Base-by-base conservation (phyloP, 2,797 vertebrate genomes). In the Decapterus maruadsi region DNA sequence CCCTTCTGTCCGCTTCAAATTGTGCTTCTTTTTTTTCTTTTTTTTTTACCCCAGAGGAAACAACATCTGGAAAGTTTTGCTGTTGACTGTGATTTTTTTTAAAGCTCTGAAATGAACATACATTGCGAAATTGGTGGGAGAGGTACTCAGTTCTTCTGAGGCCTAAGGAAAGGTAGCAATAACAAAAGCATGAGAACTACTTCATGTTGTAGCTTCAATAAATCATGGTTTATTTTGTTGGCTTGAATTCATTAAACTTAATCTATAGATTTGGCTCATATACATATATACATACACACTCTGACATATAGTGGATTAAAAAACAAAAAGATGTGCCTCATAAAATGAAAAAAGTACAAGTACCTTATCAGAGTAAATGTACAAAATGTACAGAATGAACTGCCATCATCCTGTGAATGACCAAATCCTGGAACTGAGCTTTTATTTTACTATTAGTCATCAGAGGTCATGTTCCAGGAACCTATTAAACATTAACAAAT, bases 51-150 rank as follows among this genome's bases (percentile, higher is more conserved):
- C 22, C 54, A 38, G n/a, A 63, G 40, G 77, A 46, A 62, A 42
- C 34, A 75, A 85, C 84, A 86, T 88, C 81, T 87, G 82, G 81
- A 84, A 77, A 77, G 54, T 48, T 79, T 79, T 58, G 50, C 29
- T 60, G 62, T 40, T 84, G 73, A 57, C 56, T 74, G 45, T 38
- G 43, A 65, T 48, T 7, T 48, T 36, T 59, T 66, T 34, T 8
- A 11, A 55, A 59, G 22, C 31, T 17, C 45, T 65, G 48, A 65
- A n/a, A 38, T 43, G 22, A 67, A 74, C 38, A 65, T 60, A 59
- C 7, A 63, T 26, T 45, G 38, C 4, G 55, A 59, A 69, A 68
- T 17, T 29, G 48, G 31, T 50, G 22, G 19, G 57, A 14, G 34
- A 40, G 48, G 50, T 12, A 3, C 38, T 45, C 22, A 2, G 46